Evolutionary conservation across 2,113 vertebrate genomes (phyloP).

Genomic region (Gobiocypris rarus): DNA sequence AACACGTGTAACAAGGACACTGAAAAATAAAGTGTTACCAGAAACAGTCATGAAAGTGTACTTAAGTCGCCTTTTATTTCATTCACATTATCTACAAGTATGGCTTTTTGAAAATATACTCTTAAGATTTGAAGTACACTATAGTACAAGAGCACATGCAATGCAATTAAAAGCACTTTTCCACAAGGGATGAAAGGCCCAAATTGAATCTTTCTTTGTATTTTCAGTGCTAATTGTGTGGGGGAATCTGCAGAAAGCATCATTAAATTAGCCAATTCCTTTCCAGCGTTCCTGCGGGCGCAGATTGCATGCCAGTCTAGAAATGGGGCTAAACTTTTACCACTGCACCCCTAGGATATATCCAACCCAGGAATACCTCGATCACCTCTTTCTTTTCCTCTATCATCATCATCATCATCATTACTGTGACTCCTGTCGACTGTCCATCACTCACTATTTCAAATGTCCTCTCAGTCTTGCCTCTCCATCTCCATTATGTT

Average conservation of each 20-base stretch:
- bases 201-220: too few relatives aligned
- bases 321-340: neutral
- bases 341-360: neutral
- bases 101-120: too few relatives aligned
- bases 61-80: too few relatives aligned
- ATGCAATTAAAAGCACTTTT: too few relatives aligned
- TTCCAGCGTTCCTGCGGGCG: neutral
- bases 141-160: too few relatives aligned
- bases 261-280: too few relatives aligned
- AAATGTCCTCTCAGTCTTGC: constrained; percentile 17
- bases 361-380: neutral
- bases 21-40: too few relatives aligned
- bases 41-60: too few relatives aligned
- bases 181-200: too few relatives aligned
- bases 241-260: neutral
- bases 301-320: neutral
- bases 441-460: neutral
- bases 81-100: too few relatives aligned
- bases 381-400: neutral
- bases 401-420: neutral
- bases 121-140: too few relatives aligned
- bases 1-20: too few relatives aligned
- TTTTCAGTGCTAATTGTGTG: neutral
- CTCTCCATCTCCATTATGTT: neutral
- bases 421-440: neutral